These are phyloP conservation scores for Orussus abietinus DNA, from an alignment of 1,140 invertebrate species.

Conservation along the genomic window DNA sequence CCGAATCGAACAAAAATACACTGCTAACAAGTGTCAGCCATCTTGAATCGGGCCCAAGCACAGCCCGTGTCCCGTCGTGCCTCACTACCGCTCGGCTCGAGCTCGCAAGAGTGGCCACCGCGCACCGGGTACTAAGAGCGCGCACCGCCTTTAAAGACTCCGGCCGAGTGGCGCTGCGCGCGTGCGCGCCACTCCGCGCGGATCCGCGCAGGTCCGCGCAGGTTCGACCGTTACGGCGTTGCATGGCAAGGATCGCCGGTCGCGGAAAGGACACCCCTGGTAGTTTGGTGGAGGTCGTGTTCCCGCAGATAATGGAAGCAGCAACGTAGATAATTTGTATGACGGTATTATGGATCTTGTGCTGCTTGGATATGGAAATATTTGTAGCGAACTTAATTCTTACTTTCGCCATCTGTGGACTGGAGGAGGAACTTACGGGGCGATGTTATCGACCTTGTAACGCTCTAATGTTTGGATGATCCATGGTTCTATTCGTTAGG, in stretches of 20 bases:
- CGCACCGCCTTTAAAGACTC: not conserved
- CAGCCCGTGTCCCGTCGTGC: constrained; percentile 30
- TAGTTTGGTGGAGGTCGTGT: no score
- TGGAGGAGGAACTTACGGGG: no score
- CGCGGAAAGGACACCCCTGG: not conserved
- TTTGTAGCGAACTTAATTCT: no score
- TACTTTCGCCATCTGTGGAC: no score
- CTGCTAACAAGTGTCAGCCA: constrained; percentile 52
- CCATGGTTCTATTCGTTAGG: no score
- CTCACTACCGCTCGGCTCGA: constrained; percentile 12
- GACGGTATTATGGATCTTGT: not conserved
- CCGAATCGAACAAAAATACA: constrained; percentile 39
- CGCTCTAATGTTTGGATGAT: no score
- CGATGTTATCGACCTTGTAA: no score
- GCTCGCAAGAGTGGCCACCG: not conserved
- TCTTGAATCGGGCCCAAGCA: constrained; percentile 38
- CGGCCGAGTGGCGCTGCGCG: not conserved
- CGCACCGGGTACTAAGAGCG: not conserved
- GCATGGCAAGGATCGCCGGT: not conserved
- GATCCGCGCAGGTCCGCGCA: no score
- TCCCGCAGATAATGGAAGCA: not conserved
- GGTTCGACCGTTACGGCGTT: not conserved
- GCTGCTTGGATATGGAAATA: not conserved
- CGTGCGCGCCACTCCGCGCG: not conserved
- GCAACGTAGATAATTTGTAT: not conserved